A percentile compares a stretch with the other conserved stretches of the same genome.
These are phyloP conservation scores for Zaprionus gabonicus DNA, from an alignment of 1,140 invertebrate species.

Conservation along the genomic window DNA sequence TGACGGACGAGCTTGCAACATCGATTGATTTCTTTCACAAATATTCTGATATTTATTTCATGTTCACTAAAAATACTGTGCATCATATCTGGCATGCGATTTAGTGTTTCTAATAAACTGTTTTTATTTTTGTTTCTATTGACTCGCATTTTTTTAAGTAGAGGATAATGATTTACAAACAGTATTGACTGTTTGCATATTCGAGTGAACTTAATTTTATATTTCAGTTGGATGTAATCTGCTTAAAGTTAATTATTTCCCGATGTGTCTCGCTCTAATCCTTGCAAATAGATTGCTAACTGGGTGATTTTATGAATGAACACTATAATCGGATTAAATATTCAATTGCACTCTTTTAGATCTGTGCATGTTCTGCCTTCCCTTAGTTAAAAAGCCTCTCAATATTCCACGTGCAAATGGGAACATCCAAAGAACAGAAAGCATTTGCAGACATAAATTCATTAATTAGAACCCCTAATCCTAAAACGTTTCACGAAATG, in stretches of 20 bases:
- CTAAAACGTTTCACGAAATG: background rate
- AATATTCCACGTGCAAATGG: slow-evolving; percentile 24
- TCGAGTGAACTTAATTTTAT: too few relatives aligned
- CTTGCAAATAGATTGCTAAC: background rate
- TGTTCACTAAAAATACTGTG: too few relatives aligned
- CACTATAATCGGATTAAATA: background rate
- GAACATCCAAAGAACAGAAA: slow-evolving; percentile 5
- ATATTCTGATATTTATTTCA: too few relatives aligned
- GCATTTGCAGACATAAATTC: slow-evolving; percentile 52
- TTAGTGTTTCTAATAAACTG: too few relatives aligned
- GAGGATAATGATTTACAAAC: too few relatives aligned
- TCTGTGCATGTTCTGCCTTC: background rate
- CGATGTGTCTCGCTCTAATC: background rate
- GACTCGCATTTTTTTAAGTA: too few relatives aligned
- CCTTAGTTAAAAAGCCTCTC: slow-evolving; percentile 32
- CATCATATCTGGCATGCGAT: too few relatives aligned
- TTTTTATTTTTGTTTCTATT: too few relatives aligned
- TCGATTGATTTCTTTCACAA: too few relatives aligned
- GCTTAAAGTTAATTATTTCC: background rate
- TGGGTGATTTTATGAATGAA: background rate
- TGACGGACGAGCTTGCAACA: too few relatives aligned
- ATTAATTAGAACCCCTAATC: slow-evolving; percentile 41
- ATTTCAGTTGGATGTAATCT: too few relatives aligned
- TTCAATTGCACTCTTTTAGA: slow-evolving; percentile 14
- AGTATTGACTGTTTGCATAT: too few relatives aligned